phyloP scores from a whole-genome alignment of 2,113 vertebrate species.

The Asarcornis scutulata region DNA sequence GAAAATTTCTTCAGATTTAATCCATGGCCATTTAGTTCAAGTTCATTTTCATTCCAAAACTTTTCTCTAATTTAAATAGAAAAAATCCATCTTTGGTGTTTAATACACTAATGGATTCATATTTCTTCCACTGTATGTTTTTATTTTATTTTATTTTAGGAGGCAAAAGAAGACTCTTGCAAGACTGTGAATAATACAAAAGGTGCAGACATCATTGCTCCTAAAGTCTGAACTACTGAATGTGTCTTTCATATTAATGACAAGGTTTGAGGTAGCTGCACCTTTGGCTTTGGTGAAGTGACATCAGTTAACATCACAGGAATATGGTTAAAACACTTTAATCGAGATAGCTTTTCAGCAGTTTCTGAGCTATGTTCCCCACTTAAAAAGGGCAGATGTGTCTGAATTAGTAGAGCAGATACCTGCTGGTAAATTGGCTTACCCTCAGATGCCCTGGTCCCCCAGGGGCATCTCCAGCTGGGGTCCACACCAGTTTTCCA shows the following conservation, averaged over 20 bases:
- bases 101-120: background rate
- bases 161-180: background rate
- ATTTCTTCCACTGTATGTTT: background rate
- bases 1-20: background rate
- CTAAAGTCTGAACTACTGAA: background rate
- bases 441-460: background rate
- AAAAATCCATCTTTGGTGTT: background rate
- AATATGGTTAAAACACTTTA: background rate
- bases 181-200: background rate
- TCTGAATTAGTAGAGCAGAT: background rate
- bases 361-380: background rate
- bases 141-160: background rate
- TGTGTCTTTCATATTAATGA: background rate
- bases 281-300: background rate
- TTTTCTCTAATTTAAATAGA: background rate
- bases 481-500: background rate
- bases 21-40: background rate
- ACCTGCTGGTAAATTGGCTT: background rate
- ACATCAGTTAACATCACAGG: background rate
- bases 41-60: background rate
- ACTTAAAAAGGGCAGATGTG: background rate
- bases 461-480: background rate
- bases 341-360: background rate
- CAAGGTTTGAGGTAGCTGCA: background rate
- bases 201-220: background rate